Conservation (phyloP, 2,113 vertebrate species). For the Hippocampus guttulatus region DNA sequence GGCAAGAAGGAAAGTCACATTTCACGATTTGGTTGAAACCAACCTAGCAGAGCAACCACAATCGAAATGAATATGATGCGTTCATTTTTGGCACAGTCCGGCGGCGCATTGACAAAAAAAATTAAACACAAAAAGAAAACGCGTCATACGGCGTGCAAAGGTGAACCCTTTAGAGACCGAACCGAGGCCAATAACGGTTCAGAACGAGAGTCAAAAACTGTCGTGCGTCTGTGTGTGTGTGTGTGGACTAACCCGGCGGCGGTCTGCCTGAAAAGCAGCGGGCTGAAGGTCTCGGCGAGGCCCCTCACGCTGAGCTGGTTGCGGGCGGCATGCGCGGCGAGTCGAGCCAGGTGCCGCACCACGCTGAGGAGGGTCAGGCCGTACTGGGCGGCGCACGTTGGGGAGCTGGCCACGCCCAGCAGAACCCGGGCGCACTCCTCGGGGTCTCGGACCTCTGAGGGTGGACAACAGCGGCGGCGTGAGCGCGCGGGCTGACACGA, state of each 20-base stretch:
- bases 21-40: background rate
- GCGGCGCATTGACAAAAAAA: too few species aligned
- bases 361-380: slow-evolving; percentile 91
- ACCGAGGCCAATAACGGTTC: too few species aligned
- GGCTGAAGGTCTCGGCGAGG: slow-evolving; percentile 86
- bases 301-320: slow-evolving; percentile 81
- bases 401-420: slow-evolving; percentile 79
- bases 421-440: slow-evolving; percentile 85
- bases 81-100: too few species aligned
- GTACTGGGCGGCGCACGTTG: slow-evolving; percentile 83
- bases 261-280: slow-evolving; percentile 81
- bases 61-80: too few species aligned
- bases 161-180: too few species aligned
- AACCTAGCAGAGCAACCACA: background rate
- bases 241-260: slow-evolving; percentile 69
- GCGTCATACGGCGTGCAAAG: too few species aligned
- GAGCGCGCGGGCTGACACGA: background rate
- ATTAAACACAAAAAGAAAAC: too few species aligned
- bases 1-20: background rate
- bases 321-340: slow-evolving; percentile 79
- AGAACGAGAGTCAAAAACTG: too few species aligned
- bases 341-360: slow-evolving; percentile 85
- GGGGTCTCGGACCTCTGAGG: slow-evolving; percentile 80
- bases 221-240: background rate
- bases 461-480: background rate